Base-by-base conservation (phyloP, 2,888 invertebrate species). In the Hedya salicella region DNA sequence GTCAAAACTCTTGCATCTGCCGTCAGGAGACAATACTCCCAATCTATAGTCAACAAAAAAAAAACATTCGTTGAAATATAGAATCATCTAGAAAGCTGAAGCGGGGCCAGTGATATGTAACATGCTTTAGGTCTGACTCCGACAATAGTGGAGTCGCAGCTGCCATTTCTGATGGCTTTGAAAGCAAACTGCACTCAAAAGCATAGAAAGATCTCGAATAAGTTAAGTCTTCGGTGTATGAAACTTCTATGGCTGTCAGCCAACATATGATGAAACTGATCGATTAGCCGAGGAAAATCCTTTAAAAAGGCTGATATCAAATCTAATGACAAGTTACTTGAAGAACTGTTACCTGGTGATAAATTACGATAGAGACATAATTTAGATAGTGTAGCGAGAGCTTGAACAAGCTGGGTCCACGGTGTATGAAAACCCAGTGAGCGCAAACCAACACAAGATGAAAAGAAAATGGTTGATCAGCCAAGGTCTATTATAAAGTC, bases 1-100 rank as follows among this genome's bases (percentile, higher is more conserved):
- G 86, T 99, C 99, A 81, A 99, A 99, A 46, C 97, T 95, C 79
- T 97, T 97, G 86, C 98, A 98, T 54, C 94, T 94, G 0, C 99
- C 98, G 70, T 98, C 96, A 0, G 94, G 89, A 1, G 98, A 96
- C 3, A 99, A 85, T 77, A 96, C 96, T 65, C 96, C 96, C 82
- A 95, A 90, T 75, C 95, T 95, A 84, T 70, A 90, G 88, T n/a
- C n/a, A 25, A 3, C 59, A 88, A 71, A 69, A 81, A 85, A 54
- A 62, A 19, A 25, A 2, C 21, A 36, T 16, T 17, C 14, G 39
- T 52, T 54, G 13, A 36, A 9, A 4, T 25, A n/a, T n/a, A n/a
- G n/a, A n/a, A n/a, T 25, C 5, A 25, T 5, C 25, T 1, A 6
- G 25, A 25, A 6, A 25, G 6, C 1, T 25, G 25, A 25, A 25